Evolutionary conservation across 92 coral and sea anemone species (phyloP), one percentile per base, ranked within the genome.

Genomic region (Pocillopora grandis): DNA sequence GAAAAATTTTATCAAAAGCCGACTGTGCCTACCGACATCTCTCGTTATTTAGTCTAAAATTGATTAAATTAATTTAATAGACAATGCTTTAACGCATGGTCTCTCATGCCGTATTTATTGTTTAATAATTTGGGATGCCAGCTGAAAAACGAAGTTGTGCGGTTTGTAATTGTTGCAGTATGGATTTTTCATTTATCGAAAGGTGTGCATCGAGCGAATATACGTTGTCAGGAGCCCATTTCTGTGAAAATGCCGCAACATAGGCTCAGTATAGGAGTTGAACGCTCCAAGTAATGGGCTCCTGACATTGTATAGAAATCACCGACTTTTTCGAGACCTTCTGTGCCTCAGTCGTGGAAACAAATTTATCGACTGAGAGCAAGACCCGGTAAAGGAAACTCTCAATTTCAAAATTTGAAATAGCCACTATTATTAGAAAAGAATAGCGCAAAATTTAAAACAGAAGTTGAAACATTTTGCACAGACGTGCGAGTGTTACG

Each of bases 51-150:
- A 57, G n/a, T 14, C 63, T 75, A 9, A 9, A 48, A 58, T 63
- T 56, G 62, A 75, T 77, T 35, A n/a, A 77, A 9, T 62, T 78
- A 78, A 49, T 65, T 64, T 14, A 19, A 62, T 36, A 13, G 61
- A 64, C 73, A 69, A 69, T 69, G n/a, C 73, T 69, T 42, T 36
- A 77, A 65, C 82, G 82, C 82, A 63, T 72, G 61, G 18, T 59
- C 48, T 58, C n/a, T 23, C 82, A 65, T 77, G 81, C 81, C n/a
- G 20, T 77, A 77, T 62, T 70, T 15, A 75, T 77, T 36, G 68
- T 36, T 42, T 18, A 1, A 1, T 37, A 67, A 35, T 56, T 76
- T 13, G 80, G 0, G 2, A 7, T 76, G 56, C 12, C 5, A 5
- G 2, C 14, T 20, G 21, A 27, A 61, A 10, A 37, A 27, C 66